Percentiles rank a stretch among this genome's conserved stretches.
phyloP scores from a whole-genome alignment of 2,888 invertebrate species.

The Cenopis cana region DNA sequence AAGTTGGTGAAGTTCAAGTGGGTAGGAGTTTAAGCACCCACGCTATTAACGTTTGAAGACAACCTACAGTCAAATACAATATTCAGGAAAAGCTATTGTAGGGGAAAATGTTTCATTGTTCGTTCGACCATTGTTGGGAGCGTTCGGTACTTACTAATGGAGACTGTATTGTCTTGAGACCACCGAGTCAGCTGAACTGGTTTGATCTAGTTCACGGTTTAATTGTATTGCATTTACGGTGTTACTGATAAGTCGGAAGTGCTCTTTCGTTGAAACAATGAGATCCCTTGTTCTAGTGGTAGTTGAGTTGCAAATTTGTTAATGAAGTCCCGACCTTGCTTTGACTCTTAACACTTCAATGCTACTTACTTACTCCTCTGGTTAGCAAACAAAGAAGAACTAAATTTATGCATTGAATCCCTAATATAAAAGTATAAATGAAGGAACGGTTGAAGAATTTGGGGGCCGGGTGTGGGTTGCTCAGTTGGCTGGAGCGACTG shows the following conservation, averaged over 20 bases:
- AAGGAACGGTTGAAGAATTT: too few relatives aligned
- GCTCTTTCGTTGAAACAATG: slow-evolving; percentile 16
- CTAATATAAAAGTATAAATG: too few relatives aligned
- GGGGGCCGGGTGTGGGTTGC: too few relatives aligned
- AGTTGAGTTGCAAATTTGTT: slow-evolving; percentile 15
- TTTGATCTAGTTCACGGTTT: slow-evolving; percentile 54
- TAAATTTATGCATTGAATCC: background rate
- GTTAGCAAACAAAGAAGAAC: background rate
- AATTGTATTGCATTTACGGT: slow-evolving; percentile 52
- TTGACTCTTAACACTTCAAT: background rate
- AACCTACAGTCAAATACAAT: slow-evolving; percentile 78
- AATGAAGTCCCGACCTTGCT: background rate
- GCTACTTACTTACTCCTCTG: background rate
- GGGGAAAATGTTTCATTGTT: slow-evolving; percentile 79
- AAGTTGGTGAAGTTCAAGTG: slow-evolving; percentile 65
- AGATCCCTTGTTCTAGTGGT: slow-evolving; percentile 5
- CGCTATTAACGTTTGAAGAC: slow-evolving; percentile 66
- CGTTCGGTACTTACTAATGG: slow-evolving; percentile 78
- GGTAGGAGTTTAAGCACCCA: slow-evolving; percentile 64
- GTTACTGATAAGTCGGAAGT: slow-evolving; percentile 33
- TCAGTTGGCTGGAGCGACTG: too few relatives aligned
- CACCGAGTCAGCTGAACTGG: slow-evolving; percentile 62
- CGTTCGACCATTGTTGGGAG: slow-evolving; percentile 66
- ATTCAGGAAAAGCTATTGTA: slow-evolving; percentile 80
- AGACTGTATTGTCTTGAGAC: slow-evolving; percentile 75